Base-by-base conservation (phyloP, 2,888 invertebrate species). In the Clusia tigrina region DNA sequence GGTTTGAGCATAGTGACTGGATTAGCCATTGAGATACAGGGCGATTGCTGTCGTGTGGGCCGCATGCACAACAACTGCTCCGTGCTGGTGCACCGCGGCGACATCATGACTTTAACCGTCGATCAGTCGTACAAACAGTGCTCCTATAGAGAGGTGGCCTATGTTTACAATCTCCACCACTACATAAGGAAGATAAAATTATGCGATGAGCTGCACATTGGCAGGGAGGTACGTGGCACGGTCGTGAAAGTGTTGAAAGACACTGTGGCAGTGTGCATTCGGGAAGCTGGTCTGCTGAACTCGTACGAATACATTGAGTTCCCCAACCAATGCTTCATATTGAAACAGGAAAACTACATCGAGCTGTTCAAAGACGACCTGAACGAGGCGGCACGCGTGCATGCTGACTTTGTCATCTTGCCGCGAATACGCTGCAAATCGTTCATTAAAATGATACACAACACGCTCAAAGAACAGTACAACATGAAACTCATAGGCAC, bases 31-130 rank as follows among this genome's bases (percentile, higher is more conserved):
- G 81, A 82, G 65, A 77, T 83, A 1, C 74, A 74, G 32, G 82
- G 82, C 2, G 81, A 83, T 54, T 69, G 73, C n/a, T 74, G 83
- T 25, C 75, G 78, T 0, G 61, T 78, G n/a, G 83, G 83, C 0
- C 74, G 84, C 2, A 57, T 81, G 55, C 72, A 80, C 12, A 84
- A 84, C 64, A 76, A 82, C 55, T 74, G 73, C 54, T 71, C 72
- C 1, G 67, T 75, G 1, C 64, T 74, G 63, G 24, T 84, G 53
- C 68, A 74, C 10, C 65, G 69, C 0, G 74, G 77, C 1, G 56
- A 76, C 0, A 65, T 76, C n/a, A 68, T 84, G 1, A 75, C 79
- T 0, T 62, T 83, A 25, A 83, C 84, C 10, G 71, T 72, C 0
- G 69, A 83, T 63, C 60, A 68, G 2, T 67, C 69, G 0, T 83